These are phyloP conservation scores for Drosophila macrothrix DNA, from an alignment of 2,888 invertebrate species.

Conservation along the genomic window DNA sequence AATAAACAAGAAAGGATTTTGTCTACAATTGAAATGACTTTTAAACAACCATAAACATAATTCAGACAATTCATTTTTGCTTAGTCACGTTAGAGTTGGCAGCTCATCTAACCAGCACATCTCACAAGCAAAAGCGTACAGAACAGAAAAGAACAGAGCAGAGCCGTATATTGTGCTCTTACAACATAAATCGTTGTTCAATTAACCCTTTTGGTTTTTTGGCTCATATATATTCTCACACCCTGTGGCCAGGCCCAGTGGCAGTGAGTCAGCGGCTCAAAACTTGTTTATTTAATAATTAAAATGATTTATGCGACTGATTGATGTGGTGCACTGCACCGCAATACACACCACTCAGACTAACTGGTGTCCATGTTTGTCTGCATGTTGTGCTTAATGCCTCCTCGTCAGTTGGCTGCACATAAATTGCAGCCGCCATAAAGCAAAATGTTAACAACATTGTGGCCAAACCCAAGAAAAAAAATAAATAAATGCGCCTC, in stretches of 20 bases:
- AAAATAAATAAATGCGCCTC: constrained; percentile 8
- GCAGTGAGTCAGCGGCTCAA: constrained; percentile 53
- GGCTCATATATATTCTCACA: constrained; percentile 61
- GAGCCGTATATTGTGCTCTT: not conserved
- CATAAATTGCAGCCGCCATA: constrained; percentile 65
- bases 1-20: not conserved
- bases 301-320: constrained; percentile 79
- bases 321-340: constrained; percentile 64
- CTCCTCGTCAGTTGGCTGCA: constrained; percentile 43
- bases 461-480: constrained; percentile 38
- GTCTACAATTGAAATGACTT: not conserved
- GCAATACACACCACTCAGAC: constrained; percentile 50
- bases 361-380: constrained; percentile 66
- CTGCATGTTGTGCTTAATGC: constrained; percentile 71
- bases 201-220: constrained; percentile 69
- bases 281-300: constrained; percentile 78
- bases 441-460: constrained; percentile 71
- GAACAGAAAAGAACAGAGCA: not conserved
- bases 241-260: constrained; percentile 32
- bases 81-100: constrained; percentile 1
- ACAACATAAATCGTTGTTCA: constrained; percentile 42
- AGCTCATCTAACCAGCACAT: constrained; percentile 18
- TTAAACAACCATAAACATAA: not conserved
- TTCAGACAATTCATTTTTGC: not conserved
- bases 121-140: not conserved